Evolutionary conservation across 1,140 invertebrate genomes (phyloP), one percentile per base, ranked within the genome.

Genomic region (Bombus ignitus): DNA sequence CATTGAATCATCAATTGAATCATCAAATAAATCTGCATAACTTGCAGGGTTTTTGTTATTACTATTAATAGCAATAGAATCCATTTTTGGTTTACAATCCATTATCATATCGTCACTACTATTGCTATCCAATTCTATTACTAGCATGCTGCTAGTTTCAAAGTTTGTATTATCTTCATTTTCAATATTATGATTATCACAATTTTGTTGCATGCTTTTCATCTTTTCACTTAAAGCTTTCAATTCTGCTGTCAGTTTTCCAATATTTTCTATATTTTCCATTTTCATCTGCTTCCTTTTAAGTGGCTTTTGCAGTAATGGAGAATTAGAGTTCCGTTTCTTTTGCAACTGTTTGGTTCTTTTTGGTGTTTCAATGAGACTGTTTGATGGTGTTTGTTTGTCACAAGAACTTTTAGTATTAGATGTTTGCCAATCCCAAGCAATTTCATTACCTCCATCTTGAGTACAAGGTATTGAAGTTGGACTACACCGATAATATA

Each of bases 1-100:
- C 90, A 94, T 92, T 22, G 88, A 91, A 65, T 94, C 92, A 8
- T 94, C 93, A 28, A 93, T 87, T 1, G 93, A 94, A 80, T 94
- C 93, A 81, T 94, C 92, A 81, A 94, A 92, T 47, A 94, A 79
- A 37, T 92, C 94, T 47, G 92, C 80, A n/a, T 89, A 84, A 81
- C 66, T 92, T 47, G 83, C 53, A 13, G 32, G 47, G 15, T 85
- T 90, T 35, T 82, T 83, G 13, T 13, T 25, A 44, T 28, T 42
- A 78, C 76, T 73, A 22, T 65, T 39, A 66, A 37, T 44, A 35
- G 32, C n/a, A 53, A 74, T 32, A 12, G 6, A 37, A 57, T 78
- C 35, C 75, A 28, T 53, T 32, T 87, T 37, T 1, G 28, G n/a
- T 39, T 80, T 80, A 39, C 75, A 15, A 28, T 37, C 25, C 70